Evolutionary conservation across 2,888 invertebrate genomes (phyloP).

Genomic region (Leistus spinibarbis): DNA sequence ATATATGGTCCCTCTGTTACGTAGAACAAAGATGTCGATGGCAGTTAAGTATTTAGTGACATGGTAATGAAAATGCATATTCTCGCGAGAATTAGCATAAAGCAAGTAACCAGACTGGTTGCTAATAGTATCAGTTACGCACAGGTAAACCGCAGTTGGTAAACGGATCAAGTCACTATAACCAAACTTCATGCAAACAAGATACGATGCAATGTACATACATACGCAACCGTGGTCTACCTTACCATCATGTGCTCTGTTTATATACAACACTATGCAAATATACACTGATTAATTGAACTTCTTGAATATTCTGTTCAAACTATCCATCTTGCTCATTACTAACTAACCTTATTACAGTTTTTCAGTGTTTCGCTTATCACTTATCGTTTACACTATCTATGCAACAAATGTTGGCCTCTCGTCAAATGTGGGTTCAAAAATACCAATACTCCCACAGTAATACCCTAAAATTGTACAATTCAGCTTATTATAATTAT

Average conservation of each 20-base stretch:
- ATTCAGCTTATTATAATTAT: no score
- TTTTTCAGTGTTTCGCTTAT: no score
- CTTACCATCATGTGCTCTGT: no score
- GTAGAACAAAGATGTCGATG: background rate
- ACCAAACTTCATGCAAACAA: constrained; percentile 5
- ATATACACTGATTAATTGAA: background rate
- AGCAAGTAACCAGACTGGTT: constrained; percentile 26
- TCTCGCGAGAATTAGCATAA: constrained; percentile 30
- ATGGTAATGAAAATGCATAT: constrained; percentile 23
- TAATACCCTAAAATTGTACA: no score
- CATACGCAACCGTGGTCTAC: background rate
- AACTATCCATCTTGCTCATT: background rate
- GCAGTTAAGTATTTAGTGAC: background rate
- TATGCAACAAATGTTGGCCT: no score
- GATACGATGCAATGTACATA: background rate
- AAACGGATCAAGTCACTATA: constrained; percentile 25
- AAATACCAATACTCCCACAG: no score
- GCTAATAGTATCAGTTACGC: constrained; percentile 35
- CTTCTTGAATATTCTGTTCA: background rate
- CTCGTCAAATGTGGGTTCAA: no score
- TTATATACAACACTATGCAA: background rate
- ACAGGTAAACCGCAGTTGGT: constrained; percentile 28
- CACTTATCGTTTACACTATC: no score
- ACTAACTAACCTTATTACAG: background rate
- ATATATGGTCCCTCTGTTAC: no score